These are phyloP conservation scores for Dasyurus viverrinus DNA, from an alignment of 2,113 vertebrate genomes.

Conservation along the genomic window DNA sequence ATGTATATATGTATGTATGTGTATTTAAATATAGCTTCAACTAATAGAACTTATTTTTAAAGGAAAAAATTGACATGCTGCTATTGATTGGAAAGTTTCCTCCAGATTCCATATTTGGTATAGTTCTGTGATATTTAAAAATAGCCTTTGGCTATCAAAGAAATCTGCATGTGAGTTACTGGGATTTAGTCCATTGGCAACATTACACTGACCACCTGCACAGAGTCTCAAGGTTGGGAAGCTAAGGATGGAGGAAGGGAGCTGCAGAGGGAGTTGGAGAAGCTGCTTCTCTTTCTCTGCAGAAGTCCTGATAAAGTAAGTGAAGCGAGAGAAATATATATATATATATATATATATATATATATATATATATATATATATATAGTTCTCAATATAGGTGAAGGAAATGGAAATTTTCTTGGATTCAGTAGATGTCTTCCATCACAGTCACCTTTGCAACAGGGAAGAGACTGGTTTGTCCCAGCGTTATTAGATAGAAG, in stretches of 20 bases:
- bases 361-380: no score
- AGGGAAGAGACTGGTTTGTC: background rate
- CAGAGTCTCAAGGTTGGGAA: background rate
- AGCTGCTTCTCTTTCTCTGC: background rate
- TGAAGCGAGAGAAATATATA: background rate
- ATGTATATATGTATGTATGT: background rate
- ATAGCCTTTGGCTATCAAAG: background rate
- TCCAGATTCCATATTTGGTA: background rate
- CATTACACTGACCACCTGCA: background rate
- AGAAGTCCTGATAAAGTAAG: background rate
- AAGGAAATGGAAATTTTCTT: background rate
- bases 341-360: no score
- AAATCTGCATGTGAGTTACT: background rate
- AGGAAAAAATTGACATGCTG: background rate
- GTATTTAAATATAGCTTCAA: background rate
- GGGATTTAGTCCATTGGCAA: background rate
- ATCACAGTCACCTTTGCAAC: background rate
- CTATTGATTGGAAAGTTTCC: background rate
- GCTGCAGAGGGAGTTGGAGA: background rate
- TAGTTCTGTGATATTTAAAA: background rate
- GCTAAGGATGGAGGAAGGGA: background rate
- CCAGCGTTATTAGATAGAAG: background rate
- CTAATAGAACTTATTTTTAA: background rate
- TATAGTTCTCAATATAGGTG: background rate
- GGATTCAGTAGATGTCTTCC: background rate